These are phyloP conservation scores for Macrophya alboannulata DNA, from an alignment of 2,888 invertebrate species.

Conservation along the genomic window DNA sequence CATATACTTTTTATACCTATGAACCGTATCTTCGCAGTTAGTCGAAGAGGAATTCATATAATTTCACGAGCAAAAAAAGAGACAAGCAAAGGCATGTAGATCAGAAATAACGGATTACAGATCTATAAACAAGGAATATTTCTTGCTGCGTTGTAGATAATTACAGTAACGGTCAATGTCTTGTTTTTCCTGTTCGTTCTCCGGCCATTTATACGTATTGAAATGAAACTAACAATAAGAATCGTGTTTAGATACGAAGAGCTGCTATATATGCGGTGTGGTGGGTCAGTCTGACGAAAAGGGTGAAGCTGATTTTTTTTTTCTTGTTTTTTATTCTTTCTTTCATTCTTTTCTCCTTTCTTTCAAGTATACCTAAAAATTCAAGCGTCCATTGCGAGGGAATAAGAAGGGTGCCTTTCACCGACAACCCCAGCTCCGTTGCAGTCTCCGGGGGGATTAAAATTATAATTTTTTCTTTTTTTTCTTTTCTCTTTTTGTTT, in stretches of 20 bases:
- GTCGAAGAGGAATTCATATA: not conserved
- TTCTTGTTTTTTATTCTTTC: not conserved
- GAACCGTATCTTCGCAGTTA: not conserved
- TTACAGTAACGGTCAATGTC: slow-evolving; percentile 6
- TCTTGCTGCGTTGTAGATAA: not conserved
- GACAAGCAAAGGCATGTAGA: not conserved
- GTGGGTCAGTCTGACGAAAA: not conserved
- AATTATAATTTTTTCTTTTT: slow-evolving; percentile 34
- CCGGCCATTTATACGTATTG: not conserved
- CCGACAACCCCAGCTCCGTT: slow-evolving; percentile 25
- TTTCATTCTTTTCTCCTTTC: slow-evolving; percentile 14
- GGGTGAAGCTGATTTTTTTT: slow-evolving; percentile 10
- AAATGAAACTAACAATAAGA: not conserved
- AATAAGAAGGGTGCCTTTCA: slow-evolving; percentile 51
- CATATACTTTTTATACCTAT: not conserved
- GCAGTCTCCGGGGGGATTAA: slow-evolving; percentile 38
- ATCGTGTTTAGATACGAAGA: not conserved
- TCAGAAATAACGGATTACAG: slow-evolving; percentile 18
- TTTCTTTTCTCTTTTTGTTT: not conserved
- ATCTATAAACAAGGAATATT: not conserved
- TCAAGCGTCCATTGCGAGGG: slow-evolving; percentile 43
- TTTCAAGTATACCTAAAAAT: slow-evolving; percentile 37
- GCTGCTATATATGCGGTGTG: not conserved
- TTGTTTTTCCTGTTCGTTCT: not conserved
- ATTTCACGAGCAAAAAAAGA: not conserved